Evolutionary conservation across 1,140 invertebrate genomes (phyloP), one percentile per base, ranked within the genome.

Genomic region (Aleiodes sp.): DNA sequence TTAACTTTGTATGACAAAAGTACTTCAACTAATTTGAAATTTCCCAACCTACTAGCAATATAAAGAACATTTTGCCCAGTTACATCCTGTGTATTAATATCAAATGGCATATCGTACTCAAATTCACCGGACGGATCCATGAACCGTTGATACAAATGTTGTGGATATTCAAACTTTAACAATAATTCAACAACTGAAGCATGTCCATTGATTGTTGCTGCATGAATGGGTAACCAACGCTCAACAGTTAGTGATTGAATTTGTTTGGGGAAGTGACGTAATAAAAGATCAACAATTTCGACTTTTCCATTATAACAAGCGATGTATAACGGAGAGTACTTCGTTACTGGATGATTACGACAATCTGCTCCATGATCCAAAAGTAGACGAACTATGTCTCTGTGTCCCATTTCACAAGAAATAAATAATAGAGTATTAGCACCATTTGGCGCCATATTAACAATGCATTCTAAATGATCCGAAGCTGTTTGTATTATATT

Each of bases 271-370:
- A 92, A 92, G 35, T 89, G 84, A 1, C 87, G 89, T 8, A 98
- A 84, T 56, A 99, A 84, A 52, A 96, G 82, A 74, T 93, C 90
- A 0, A 94, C 92, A 65, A 98, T 94, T 56, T 95, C 92, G 69
- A 89, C 86, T 82, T 93, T 91, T 1, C 95, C 95, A 81, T 94
- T 93, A 78, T 95, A 94, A 78, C 94, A 94, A 6, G 96, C 94
- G 59, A 96, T 93, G 82, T 99, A 98, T 0, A 99, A 85, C 0
- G 97, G 95, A 4, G 95, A 95, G 82, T 98, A 96, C 77, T 94
- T 93, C 0, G 96, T 97, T 6, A 95, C 92, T 6, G 94, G 91
- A 87, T 98, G 95, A 33, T 91, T 91, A 35, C 94, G 88, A 8
- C 93, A 94, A 86, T 97, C 95, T 0, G 95, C 95, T 8, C 94